phyloP scores from a whole-genome alignment of 1,140 invertebrate species.

The Episyrphus balteatus region DNA sequence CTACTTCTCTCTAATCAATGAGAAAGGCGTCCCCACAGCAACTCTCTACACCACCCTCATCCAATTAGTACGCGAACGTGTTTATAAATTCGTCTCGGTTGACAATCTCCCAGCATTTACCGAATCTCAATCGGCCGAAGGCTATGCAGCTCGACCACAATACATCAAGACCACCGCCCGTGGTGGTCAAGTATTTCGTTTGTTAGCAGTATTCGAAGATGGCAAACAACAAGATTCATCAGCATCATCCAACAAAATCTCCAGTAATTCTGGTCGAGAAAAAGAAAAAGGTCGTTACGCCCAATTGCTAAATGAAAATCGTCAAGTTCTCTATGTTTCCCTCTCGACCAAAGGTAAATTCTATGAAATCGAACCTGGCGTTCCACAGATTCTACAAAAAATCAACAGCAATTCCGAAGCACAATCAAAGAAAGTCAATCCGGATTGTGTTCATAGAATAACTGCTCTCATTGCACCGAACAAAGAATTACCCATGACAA shows the following conservation, averaged over 20 bases:
- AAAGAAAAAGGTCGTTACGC: slow-evolving; percentile 36
- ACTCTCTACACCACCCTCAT: slow-evolving; percentile 29
- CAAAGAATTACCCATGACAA: slow-evolving; percentile 24
- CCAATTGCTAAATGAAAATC: slow-evolving; percentile 31
- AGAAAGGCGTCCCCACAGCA: slow-evolving; percentile 29
- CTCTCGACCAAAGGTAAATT: slow-evolving; percentile 34
- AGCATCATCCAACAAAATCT: not conserved
- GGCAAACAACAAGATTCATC: slow-evolving; percentile 26
- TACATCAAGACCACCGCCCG: slow-evolving; percentile 33
- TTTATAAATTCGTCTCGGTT: slow-evolving; percentile 34
- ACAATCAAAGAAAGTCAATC: slow-evolving; percentile 29
- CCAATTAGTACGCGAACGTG: slow-evolving; percentile 33
- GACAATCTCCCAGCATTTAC: slow-evolving; percentile 34
- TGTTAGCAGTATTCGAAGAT: slow-evolving; percentile 34
- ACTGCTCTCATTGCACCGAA: slow-evolving; percentile 20
- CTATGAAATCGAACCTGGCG: slow-evolving; percentile 33
- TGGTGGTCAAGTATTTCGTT: slow-evolving; percentile 31
- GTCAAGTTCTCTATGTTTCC: slow-evolving; percentile 33
- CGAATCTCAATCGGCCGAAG: slow-evolving; percentile 22
- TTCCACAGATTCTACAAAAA: slow-evolving; percentile 32
- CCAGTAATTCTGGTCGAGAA: slow-evolving; percentile 16
- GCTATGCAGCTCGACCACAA: slow-evolving; percentile 25
- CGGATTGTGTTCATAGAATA: slow-evolving; percentile 35
- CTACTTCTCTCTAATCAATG: slow-evolving; percentile 32
- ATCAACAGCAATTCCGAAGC: slow-evolving; percentile 7